Base-by-base conservation (phyloP, 2,888 invertebrate genomes). In the Parelbella ahira region DNA sequence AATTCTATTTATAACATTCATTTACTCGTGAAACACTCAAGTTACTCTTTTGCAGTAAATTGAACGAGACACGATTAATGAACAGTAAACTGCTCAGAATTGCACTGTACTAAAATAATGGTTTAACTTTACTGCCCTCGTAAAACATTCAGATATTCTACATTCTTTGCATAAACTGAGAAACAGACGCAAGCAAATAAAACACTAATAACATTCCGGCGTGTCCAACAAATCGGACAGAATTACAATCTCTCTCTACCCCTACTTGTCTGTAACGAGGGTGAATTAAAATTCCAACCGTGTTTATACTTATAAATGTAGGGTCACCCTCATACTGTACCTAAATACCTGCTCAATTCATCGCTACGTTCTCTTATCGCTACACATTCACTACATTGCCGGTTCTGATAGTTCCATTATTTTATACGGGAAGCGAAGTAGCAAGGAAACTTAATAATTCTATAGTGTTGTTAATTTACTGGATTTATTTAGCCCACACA, bases 211-310 rank as follows among this genome's bases (percentile, higher is more conserved):
- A 42, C 42, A 42, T 42, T 42, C 42, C 42, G 4, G 18, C 12
- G 15, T 41, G 42, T 42, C 42, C 42, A 15, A 28, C 42, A 34
- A 41, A 42, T 42, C 42, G 42, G 42, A 25, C 28, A 23, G 21
- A 42, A 42, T 42, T 42, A 43, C 43, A 37, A 12, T 36, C n/a
- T n/a, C n/a, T 15, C 37, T 33, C 29, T 20, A 24, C 37, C 36
- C 36, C 13, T 21, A 21, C 37, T 28, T 24, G 36, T 37, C 36
- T 37, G 30, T 77, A 79, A 80, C 80, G 68, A 80, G 76, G 70
- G 67, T 70, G 69, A 73, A 81, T 80, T 79, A 80, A 80, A 80
- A 80, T 80, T 81, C 80, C 71, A 50, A 51, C 61, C 60, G 63
- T 71, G 70, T 64, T 66, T 51, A 36, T 37, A 43, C 34, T 29